Evolutionary conservation across 2,113 vertebrate genomes (phyloP).

Genomic region (Lanius ludovicianus): DNA sequence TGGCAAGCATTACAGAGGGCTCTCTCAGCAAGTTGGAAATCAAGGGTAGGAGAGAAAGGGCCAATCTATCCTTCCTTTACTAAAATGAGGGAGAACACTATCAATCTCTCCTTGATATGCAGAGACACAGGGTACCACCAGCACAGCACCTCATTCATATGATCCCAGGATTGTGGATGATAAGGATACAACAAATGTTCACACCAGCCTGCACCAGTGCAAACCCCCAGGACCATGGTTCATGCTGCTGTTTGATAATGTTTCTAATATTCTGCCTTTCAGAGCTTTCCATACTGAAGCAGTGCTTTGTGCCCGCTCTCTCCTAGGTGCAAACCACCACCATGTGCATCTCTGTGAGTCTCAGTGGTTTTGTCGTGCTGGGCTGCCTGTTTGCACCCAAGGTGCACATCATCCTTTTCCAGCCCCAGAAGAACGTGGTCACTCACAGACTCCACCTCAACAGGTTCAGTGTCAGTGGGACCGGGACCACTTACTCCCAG

Average conservation of each 20-base stretch:
- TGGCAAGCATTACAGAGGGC: background rate
- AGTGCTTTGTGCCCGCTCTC: background rate
- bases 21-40: background rate
- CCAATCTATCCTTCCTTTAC: background rate
- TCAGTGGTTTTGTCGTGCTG: constrained; percentile 96
- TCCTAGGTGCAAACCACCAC: constrained; percentile 96
- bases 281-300: background rate
- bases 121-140: background rate
- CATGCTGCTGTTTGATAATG: background rate
- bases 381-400: constrained; percentile 98
- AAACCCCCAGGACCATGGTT: background rate
- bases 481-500: constrained; percentile 89
- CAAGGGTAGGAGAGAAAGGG: background rate
- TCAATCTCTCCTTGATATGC: background rate
- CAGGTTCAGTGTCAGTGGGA: constrained; percentile 94
- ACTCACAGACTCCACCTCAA: constrained; percentile 95
- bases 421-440: constrained; percentile 98
- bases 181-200: background rate
- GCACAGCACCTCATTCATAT: background rate
- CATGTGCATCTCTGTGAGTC: constrained; percentile 98
- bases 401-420: constrained; percentile 97
- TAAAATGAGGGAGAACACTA: background rate
- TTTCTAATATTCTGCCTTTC: background rate
- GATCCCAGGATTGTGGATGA: background rate
- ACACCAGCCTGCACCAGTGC: background rate